phyloP scores from a whole-genome alignment of 2,888 invertebrate species.

The Nemotelus nigrinus region DNA sequence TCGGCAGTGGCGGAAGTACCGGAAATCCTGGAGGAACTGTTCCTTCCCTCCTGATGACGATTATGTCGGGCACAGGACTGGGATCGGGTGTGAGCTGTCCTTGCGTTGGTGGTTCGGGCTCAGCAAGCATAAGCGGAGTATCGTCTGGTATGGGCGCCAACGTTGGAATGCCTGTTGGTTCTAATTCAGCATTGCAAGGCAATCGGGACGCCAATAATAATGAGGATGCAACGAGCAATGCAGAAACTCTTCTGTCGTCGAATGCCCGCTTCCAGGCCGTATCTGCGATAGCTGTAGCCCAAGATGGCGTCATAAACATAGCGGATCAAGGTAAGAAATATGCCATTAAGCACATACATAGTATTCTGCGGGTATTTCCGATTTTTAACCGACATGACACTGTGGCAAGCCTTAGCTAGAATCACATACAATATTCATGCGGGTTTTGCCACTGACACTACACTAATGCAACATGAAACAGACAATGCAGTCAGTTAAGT shows the following conservation, averaged over 20 bases:
- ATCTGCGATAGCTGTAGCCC: conserved; percentile 91
- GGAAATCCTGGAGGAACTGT: conserved; percentile 56
- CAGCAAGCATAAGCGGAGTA: conserved; percentile 35
- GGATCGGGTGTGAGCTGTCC: conserved; percentile 53
- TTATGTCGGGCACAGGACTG: conserved; percentile 57
- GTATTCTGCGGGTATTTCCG: conserved; percentile 31
- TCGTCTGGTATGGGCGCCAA: conserved; percentile 48
- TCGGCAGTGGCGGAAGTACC: conserved; percentile 53
- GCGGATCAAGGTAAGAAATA: conserved; percentile 84
- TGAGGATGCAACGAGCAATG: conserved; percentile 71
- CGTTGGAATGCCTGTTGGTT: conserved; percentile 52
- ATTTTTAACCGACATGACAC: conserved; percentile 4
- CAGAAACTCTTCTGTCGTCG: conserved; percentile 86
- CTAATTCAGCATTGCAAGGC: conserved; percentile 29
- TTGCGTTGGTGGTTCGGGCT: conserved; percentile 53
- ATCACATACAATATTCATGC: conserved; percentile 20
- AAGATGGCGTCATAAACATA: conserved; percentile 94
- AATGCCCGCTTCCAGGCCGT: conserved; percentile 90
- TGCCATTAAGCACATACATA: background rate
- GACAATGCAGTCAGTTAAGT: conserved; percentile 20
- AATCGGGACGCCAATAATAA: conserved; percentile 49
- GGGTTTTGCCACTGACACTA: conserved; percentile 17
- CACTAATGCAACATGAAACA: background rate
- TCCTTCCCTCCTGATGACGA: conserved; percentile 53
- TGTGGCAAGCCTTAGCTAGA: conserved; percentile 1